These are phyloP conservation scores for Podilymbus podiceps DNA, from an alignment of 2,113 vertebrate species.

Conservation along the genomic window DNA sequence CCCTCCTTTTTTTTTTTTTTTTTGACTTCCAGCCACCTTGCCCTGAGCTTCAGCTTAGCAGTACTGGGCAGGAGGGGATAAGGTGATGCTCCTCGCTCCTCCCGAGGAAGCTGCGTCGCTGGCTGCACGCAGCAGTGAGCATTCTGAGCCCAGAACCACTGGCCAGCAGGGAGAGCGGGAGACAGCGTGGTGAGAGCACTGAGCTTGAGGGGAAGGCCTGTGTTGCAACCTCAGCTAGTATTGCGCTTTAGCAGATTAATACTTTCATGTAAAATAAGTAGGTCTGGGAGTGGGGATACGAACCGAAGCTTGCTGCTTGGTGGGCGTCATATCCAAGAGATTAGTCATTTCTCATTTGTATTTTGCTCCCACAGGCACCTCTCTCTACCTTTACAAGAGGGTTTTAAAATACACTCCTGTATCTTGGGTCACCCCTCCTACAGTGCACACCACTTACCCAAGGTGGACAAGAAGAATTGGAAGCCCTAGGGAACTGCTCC, in stretches of 20 bases:
- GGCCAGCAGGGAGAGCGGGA: neutral
- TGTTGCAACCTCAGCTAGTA: neutral
- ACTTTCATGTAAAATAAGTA: neutral
- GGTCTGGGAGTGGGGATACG: neutral
- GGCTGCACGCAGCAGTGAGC: too few relatives aligned
- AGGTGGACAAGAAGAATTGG: neutral
- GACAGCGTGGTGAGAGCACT: rapidly evolving
- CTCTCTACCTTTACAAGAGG: neutral
- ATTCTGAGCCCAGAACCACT: neutral
- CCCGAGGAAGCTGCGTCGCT: neutral
- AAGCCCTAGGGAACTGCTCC: neutral
- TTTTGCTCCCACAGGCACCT: neutral
- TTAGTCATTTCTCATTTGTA: neutral
- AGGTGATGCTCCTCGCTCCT: neutral
- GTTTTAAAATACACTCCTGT: neutral
- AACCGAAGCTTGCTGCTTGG: neutral
- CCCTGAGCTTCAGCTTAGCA: neutral
- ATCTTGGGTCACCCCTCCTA: neutral
- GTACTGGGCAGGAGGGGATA: neutral
- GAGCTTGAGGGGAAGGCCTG: neutral
- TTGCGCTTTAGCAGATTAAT: neutral
- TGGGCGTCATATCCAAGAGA: neutral
- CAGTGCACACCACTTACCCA: neutral
- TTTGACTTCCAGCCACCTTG: neutral
- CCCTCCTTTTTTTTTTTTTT: neutral